Conservation (phyloP, 2,113 vertebrate species). For the Gallinago jamesoni region DNA sequence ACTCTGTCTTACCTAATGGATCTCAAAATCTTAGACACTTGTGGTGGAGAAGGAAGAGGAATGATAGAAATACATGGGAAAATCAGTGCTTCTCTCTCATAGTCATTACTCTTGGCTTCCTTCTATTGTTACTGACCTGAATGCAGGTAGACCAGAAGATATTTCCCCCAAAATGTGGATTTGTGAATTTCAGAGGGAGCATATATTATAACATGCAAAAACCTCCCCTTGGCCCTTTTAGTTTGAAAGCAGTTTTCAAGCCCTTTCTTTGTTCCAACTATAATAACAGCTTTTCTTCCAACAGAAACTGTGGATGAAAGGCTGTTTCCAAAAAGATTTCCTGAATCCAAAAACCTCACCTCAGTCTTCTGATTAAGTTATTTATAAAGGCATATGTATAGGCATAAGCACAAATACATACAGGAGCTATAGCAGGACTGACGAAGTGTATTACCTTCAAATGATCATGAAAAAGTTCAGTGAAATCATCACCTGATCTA, state of each 20-base stretch:
- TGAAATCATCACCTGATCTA: rapidly evolving
- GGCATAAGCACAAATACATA: rapidly evolving
- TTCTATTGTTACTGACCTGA: constrained; percentile 60
- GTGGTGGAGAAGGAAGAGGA: neutral
- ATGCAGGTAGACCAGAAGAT: constrained; percentile 43
- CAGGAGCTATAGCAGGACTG: neutral
- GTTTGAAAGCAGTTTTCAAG: constrained; percentile 61
- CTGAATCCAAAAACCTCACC: constrained; percentile 18
- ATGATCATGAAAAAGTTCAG: neutral
- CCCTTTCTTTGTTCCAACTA: constrained; percentile 45
- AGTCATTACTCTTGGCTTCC: constrained; percentile 30
- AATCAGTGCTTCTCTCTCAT: neutral
- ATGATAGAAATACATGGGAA: neutral
- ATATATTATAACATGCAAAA: constrained; percentile 20
- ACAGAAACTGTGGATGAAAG: constrained; percentile 11
- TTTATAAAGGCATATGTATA: neutral
- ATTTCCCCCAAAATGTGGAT: constrained; percentile 23
- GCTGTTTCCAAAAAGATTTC: neutral
- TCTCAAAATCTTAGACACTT: neutral
- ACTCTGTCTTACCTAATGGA: neutral
- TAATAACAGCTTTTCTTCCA: constrained; percentile 40
- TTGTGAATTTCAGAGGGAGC: constrained; percentile 28
- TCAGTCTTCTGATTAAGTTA: constrained; percentile 15
- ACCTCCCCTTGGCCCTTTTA: constrained; percentile 28
- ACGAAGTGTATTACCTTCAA: neutral